A percentile compares a stretch with the other conserved stretches of the same genome.
Conservation (phyloP, 2,888 invertebrate species). For the Mantis religiosa region DNA sequence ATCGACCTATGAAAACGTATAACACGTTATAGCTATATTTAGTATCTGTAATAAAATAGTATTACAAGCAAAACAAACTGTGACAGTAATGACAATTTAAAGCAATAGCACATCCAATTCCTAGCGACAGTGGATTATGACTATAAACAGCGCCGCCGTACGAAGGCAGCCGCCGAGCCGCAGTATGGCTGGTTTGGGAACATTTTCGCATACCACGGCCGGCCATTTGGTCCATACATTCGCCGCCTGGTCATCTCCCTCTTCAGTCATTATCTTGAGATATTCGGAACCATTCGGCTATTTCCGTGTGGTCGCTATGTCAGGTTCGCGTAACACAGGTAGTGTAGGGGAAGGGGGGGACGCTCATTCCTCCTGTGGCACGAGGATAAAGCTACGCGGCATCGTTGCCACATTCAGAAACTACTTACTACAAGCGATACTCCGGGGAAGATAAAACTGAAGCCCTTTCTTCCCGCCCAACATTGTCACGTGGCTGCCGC, state of each 20-base stretch:
- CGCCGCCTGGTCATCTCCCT: constrained; percentile 3
- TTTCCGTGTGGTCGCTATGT: constrained; percentile 40
- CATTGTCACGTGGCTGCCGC: neutral
- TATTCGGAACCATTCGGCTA: constrained; percentile 35
- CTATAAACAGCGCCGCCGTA: no score
- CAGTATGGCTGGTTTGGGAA: neutral
- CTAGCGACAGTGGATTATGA: no score
- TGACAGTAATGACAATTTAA: no score
- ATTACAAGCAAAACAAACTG: no score
- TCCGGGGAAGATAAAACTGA: neutral
- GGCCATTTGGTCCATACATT: neutral
- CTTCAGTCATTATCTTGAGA: neutral
- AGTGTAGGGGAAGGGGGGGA: constrained; percentile 27
- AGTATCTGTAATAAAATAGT: no score
- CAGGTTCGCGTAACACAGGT: constrained; percentile 30
- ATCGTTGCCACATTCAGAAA: constrained; percentile 19
- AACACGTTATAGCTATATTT: no score
- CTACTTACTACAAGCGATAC: constrained; percentile 1
- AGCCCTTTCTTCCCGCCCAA: neutral
- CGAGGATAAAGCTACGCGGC: constrained; percentile 18
- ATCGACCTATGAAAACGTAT: no score
- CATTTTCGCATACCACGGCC: neutral
- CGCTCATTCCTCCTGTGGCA: constrained; percentile 32
- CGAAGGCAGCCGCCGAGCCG: no score
- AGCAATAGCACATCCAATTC: no score